Percentiles rank a stretch among this genome's conserved stretches.
Evolutionary conservation across 2,888 invertebrate species (phyloP).

Genomic region (Diarsia brunnea): DNA sequence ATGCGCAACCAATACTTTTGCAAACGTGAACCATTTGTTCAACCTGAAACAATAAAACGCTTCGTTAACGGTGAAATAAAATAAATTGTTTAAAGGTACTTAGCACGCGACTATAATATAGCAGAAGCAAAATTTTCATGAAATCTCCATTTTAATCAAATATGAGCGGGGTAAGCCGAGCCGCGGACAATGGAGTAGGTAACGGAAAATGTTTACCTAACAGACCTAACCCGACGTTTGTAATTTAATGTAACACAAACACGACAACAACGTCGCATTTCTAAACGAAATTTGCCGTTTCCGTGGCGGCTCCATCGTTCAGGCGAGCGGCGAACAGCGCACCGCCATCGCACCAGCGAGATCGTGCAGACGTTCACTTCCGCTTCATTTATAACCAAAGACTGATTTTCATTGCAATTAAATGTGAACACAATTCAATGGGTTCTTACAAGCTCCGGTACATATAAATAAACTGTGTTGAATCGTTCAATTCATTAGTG

Average conservation of each 20-base stretch:
- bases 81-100: conserved; percentile 57
- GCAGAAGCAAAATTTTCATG: conserved; percentile 60
- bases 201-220: conserved; percentile 80
- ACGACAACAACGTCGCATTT: conserved; percentile 80
- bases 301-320: conserved; percentile 69
- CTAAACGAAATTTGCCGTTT: conserved; percentile 77
- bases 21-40: conserved; percentile 76
- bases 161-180: conserved; percentile 71
- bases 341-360: conserved; percentile 38
- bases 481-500: conserved; percentile 44
- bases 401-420: conserved; percentile 70
- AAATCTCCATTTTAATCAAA: conserved; percentile 77
- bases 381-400: conserved; percentile 67
- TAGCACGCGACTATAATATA: conserved; percentile 47
- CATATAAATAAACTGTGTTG: conserved; percentile 33
- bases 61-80: conserved; percentile 46
- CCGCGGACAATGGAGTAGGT: conserved; percentile 77
- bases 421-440: conserved; percentile 62
- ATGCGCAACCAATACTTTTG: conserved; percentile 64
- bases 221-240: conserved; percentile 79
- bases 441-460: conserved; percentile 28
- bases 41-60: conserved; percentile 78
- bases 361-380: conserved; percentile 64
- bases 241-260: conserved; percentile 84
- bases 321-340: conserved; percentile 29